Evolutionary conservation across 2,113 vertebrate species (phyloP), one percentile per base, ranked within the genome.

Genomic region (Aplodontia rufa): DNA sequence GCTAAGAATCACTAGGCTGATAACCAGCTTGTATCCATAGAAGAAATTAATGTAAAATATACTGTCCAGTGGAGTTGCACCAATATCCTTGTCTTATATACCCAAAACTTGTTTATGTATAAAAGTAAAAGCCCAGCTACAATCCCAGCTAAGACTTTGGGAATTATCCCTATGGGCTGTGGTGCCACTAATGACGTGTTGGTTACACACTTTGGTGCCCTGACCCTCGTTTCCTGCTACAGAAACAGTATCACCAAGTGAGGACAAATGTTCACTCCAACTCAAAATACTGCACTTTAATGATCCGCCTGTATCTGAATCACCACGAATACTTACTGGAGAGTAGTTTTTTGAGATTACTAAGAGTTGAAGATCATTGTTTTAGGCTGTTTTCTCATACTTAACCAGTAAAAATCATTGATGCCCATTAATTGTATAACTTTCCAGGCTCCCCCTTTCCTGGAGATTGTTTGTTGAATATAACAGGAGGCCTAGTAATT

Each of bases 211-310:
- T n/a, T n/a, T n/a, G n/a, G n/a, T n/a, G n/a, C n/a, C n/a, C n/a
- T n/a, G n/a, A n/a, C n/a, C n/a, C n/a, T n/a, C n/a, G n/a, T n/a
- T n/a, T n/a, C n/a, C n/a, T n/a, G n/a, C n/a, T n/a, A n/a, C n/a
- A n/a, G n/a, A 26, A 81, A 58, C 19, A 42, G 17, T 45, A 78
- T 40, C 45, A 85, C 28, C 68, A 92, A 90, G 51, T 79, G 42
- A 92, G 80, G 92, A 72, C 19, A 60, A 86, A 66, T 32, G 2
- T 72, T 16, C 5, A 37, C 12, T 64, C 47, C 74, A 78, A 69
- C 92, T 12, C 74, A 96, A 72, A 92, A 72, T 90, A 90, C 72
- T 7, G 4, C 88, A 66, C 60, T 86, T 95, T 90, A 55, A 91
- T 66, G n/a, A 42, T 88, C 37, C 85, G 53, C 40, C 26, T 90